Conservation (phyloP, 2,113 vertebrate species). For the Phalacrocorax aristotelis region DNA sequence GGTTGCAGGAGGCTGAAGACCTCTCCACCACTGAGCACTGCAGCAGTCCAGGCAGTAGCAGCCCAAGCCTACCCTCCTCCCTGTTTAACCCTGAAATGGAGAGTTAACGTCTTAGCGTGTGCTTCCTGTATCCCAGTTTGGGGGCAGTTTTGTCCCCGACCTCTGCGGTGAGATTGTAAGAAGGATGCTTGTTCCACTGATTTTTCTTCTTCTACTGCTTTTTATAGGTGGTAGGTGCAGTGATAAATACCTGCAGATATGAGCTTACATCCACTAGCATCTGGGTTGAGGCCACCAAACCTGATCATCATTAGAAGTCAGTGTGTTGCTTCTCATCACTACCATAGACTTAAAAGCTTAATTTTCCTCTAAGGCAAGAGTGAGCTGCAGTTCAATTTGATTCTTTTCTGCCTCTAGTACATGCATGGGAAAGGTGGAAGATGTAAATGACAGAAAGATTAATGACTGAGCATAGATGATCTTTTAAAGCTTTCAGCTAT, state of each 20-base stretch:
- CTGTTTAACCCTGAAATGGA: neutral
- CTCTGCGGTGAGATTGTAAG: neutral
- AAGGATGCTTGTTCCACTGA: neutral
- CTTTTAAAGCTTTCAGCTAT: constrained; percentile 19
- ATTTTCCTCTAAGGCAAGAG: neutral
- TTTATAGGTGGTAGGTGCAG: neutral
- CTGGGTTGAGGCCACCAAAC: neutral
- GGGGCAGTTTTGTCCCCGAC: neutral
- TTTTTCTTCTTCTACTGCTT: neutral
- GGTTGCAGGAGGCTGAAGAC: neutral
- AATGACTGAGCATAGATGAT: constrained; percentile 4
- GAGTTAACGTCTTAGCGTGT: neutral
- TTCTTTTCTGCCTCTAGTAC: neutral
- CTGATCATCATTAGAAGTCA: neutral
- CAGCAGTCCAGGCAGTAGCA: neutral
- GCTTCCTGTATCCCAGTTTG: neutral
- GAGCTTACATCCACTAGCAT: neutral
- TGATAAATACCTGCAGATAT: neutral
- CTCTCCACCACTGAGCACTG: neutral
- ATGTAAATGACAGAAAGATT: constrained; percentile 40
- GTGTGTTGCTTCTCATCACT: neutral
- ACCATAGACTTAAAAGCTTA: neutral
- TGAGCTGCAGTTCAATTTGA: neutral
- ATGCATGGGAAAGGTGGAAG: neutral
- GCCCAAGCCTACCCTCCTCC: neutral